A percentile compares a stretch with the other conserved stretches of the same genome.
Evolutionary conservation across 23 tunicate species (phyloP).

Genomic region (Styela plicata): DNA sequence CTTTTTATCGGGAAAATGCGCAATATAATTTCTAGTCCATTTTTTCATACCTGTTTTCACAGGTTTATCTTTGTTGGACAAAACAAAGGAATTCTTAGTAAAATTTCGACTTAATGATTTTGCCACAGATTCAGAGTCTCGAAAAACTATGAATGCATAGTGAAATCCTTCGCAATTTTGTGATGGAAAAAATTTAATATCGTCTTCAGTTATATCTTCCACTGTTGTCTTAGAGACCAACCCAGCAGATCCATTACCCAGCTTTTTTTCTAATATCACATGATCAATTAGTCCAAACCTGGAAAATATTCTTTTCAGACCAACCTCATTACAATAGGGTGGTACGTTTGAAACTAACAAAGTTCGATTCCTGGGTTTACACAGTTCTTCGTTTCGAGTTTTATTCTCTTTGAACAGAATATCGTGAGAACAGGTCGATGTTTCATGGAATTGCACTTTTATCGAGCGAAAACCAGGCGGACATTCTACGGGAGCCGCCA

Average conservation of each 20-base stretch:
- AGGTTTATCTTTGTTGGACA: background rate
- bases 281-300: conserved; percentile 15
- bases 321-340: conserved; percentile 51
- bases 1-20: conserved; percentile 26
- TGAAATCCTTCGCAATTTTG: background rate
- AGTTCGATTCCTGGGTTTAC: conserved; percentile 25
- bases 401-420: conserved; percentile 39
- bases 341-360: conserved; percentile 48
- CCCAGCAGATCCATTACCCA: background rate
- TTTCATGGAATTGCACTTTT: background rate
- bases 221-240: background rate
- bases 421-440: conserved; percentile 2
- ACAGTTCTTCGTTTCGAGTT: conserved; percentile 28
- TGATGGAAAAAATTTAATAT: conserved; percentile 9
- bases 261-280: background rate
- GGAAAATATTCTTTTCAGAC: background rate
- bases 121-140: conserved; percentile 1
- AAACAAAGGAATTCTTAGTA: background rate
- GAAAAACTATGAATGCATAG: conserved; percentile 12
- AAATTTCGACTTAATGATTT: background rate
- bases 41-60: conserved; percentile 25
- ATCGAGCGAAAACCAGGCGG: background rate
- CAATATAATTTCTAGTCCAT: conserved; percentile 43
- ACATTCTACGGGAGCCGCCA: no score
- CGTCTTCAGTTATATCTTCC: background rate